Conservation (phyloP, 2,113 vertebrate species). For the Amphiprion ocellaris region DNA sequence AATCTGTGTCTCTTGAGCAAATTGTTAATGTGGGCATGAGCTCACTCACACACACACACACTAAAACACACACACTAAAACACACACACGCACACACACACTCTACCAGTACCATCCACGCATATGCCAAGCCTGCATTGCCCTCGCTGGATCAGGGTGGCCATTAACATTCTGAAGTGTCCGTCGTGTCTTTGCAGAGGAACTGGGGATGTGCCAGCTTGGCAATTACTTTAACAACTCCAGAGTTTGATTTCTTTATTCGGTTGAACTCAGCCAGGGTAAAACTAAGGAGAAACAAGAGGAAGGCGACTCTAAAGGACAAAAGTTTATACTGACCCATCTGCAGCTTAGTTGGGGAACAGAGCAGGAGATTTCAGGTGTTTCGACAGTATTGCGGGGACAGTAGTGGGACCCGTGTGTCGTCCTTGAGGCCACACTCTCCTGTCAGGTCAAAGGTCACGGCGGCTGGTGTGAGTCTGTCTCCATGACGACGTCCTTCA, state of each 20-base stretch:
- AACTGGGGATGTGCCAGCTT: constrained; percentile 79
- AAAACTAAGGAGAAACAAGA: constrained; percentile 57
- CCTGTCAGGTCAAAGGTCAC: constrained; percentile 15
- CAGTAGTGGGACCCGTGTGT: too few relatives aligned
- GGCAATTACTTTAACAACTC: constrained; percentile 82
- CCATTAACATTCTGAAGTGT: constrained; percentile 81
- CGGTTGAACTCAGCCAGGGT: constrained; percentile 61
- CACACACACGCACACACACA: constrained; percentile 14
- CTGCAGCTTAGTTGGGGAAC: constrained; percentile 17
- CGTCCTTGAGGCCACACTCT: not conserved
- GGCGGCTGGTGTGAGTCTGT: not conserved
- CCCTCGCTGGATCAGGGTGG: constrained; percentile 69
- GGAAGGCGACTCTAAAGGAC: constrained; percentile 54
- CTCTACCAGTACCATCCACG: constrained; percentile 25
- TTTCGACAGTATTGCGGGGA: not conserved
- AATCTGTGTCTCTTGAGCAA: constrained; percentile 48
- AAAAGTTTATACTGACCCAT: constrained; percentile 57
- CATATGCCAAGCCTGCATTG: constrained; percentile 60
- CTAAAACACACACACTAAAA: not conserved
- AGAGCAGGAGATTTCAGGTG: not conserved
- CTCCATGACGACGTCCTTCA: constrained; percentile 60
- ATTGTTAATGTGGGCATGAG: constrained; percentile 38
- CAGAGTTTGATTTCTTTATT: constrained; percentile 73
- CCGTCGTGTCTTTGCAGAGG: constrained; percentile 68
- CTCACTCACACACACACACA: not conserved